Percentiles rank a stretch among this genome's conserved stretches.
Evolutionary conservation across 2,888 invertebrate genomes (phyloP).

Genomic region (Caenorhabditis sinica): DNA sequence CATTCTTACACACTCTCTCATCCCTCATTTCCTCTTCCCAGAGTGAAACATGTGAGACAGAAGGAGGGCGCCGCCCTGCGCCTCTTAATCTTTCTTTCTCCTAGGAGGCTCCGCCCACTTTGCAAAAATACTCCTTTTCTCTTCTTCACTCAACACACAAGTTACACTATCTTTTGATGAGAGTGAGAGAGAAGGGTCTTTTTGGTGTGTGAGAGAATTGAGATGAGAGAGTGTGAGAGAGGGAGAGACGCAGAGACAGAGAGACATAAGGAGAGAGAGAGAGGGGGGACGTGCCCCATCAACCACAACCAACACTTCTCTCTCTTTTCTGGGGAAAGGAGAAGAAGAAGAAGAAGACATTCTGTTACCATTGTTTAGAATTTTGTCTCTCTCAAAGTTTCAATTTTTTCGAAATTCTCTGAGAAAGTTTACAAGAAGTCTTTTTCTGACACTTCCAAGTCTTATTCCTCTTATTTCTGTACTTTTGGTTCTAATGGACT

Average conservation of each 20-base stretch:
- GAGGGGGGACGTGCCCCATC: slow-evolving; percentile 11
- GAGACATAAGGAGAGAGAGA: background rate
- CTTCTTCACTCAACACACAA: slow-evolving; percentile 8
- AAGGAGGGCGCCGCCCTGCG: slow-evolving; percentile 26
- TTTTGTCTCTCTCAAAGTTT: background rate
- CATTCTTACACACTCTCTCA: slow-evolving; percentile 18
- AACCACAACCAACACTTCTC: slow-evolving; percentile 24
- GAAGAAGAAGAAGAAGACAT: background rate
- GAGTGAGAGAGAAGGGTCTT: background rate
- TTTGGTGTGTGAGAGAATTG: background rate
- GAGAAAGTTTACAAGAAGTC: background rate
- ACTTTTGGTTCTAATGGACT: background rate
- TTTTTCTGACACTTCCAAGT: background rate
- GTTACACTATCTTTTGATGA: slow-evolving; percentile 47
- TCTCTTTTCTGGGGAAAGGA: background rate
- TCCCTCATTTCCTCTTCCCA: background rate
- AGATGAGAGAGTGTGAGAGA: slow-evolving; percentile 14
- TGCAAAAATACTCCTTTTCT: background rate
- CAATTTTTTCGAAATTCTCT: background rate
- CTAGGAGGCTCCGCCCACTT: slow-evolving; percentile 51
- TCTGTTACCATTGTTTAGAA: slow-evolving; percentile 7
- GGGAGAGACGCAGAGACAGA: slow-evolving; percentile 4
- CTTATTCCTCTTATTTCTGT: background rate
- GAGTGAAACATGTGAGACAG: slow-evolving; percentile 25
- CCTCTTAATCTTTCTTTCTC: slow-evolving; percentile 52